Conservation (phyloP, 2,888 invertebrate genomes). For the Hybos culiciformis region DNA sequence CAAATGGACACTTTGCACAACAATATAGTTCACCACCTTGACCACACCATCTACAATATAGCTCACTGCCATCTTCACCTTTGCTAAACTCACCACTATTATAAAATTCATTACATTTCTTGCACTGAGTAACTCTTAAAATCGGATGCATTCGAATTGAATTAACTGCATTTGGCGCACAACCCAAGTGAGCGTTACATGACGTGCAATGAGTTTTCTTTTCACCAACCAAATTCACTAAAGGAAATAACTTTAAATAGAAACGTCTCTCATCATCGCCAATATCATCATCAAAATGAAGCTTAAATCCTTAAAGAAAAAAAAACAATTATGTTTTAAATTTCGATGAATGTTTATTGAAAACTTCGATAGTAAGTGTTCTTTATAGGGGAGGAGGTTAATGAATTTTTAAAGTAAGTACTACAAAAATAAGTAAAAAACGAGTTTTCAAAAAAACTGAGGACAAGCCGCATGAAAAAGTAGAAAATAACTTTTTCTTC, state of each 20-base stretch:
- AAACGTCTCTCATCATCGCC: constrained; percentile 40
- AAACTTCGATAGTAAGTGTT: no score
- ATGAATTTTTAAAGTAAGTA: no score
- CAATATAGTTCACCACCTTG: constrained; percentile 68
- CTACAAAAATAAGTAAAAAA: no score
- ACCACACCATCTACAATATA: constrained; percentile 74
- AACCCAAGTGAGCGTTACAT: constrained; percentile 62
- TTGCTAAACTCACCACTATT: constrained; percentile 70
- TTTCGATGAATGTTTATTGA: no score
- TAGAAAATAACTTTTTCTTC: no score
- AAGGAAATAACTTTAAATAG: constrained; percentile 42
- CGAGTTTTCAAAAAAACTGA: no score
- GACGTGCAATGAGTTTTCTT: constrained; percentile 57
- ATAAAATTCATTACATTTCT: constrained; percentile 60
- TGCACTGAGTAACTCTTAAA: constrained; percentile 56
- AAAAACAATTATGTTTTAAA: constrained; percentile 5
- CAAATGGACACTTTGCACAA: constrained; percentile 60
- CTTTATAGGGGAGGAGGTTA: no score
- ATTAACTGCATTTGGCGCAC: constrained; percentile 46
- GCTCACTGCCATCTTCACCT: constrained; percentile 69
- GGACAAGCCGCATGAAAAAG: no score
- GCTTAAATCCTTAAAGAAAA: constrained; percentile 20
- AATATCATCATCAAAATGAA: constrained; percentile 42
- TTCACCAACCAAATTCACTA: constrained; percentile 44
- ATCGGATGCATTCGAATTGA: constrained; percentile 61